These are phyloP conservation scores for Porites evermanni DNA, from an alignment of 92 coral and sea anemone species.

Conservation along the genomic window DNA sequence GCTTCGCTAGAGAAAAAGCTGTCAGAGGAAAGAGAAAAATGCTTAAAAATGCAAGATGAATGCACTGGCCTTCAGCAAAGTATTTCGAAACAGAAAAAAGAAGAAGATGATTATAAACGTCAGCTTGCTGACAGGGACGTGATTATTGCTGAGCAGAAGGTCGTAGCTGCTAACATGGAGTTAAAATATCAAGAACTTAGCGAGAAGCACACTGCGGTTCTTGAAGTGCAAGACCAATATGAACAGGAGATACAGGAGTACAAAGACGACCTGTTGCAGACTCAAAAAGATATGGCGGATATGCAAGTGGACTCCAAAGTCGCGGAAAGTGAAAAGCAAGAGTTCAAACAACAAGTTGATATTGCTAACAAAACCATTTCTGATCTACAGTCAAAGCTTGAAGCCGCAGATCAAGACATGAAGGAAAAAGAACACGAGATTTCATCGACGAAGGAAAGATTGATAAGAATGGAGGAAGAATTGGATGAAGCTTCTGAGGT, in stretches of 20 bases:
- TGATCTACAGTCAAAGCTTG: conserved; percentile 73
- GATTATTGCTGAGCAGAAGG: conserved; percentile 72
- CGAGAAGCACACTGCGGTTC: conserved; percentile 46
- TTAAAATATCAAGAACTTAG: conserved; percentile 64
- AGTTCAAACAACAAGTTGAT: conserved; percentile 60
- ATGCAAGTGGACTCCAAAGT: conserved; percentile 75
- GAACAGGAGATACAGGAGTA: conserved; percentile 71
- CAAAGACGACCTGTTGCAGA: conserved; percentile 70
- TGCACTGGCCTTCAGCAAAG: conserved; percentile 41
- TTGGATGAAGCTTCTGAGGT: conserved; percentile 64
- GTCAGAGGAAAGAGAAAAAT: conserved; percentile 69
- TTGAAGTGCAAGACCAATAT: conserved; percentile 62
- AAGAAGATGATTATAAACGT: conserved; percentile 54
- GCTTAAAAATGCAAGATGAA: conserved; percentile 59
- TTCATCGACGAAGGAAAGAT: conserved; percentile 61
- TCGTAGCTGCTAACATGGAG: conserved; percentile 71
- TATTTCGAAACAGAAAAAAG: conserved; percentile 58
- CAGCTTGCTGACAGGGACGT: conserved; percentile 68
- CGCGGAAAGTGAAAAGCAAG: conserved; percentile 74
- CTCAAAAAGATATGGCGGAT: conserved; percentile 77
- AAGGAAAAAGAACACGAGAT: conserved; percentile 78
- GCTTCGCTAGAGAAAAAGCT: conserved; percentile 51
- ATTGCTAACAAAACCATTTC: conserved; percentile 55
- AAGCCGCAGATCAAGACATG: conserved; percentile 59
- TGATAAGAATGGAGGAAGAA: conserved; percentile 79